Evolutionary conservation across 2,113 vertebrate genomes (phyloP), one percentile per base, ranked within the genome.

Genomic region (Pelusios castaneus): DNA sequence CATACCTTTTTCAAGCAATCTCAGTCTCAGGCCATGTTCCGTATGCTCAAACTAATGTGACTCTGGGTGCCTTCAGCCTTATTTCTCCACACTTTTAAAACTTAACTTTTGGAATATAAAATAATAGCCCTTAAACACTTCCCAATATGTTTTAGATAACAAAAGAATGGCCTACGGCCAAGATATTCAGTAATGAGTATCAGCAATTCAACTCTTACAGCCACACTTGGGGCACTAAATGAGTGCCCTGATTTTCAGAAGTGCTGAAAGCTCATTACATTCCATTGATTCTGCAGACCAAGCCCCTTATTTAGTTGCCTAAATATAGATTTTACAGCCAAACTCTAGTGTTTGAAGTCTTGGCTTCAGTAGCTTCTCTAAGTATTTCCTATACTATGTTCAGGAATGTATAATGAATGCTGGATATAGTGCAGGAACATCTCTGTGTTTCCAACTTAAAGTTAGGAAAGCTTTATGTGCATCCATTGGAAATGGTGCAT

Each of bases 351-450:
- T n/a, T 34, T 52, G 49, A 86, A 82, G 54, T 70, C 19, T 70
- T 70, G n/a, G 63, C 58, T 24, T 67, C 2, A 2, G 6, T 38
- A 22, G 13, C 11, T 0, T 47, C 19, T 12, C 82, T 67, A 17
- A 4, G 8, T 67, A n/a, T 67, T 67, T 67, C 63, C 17, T 51
- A 67, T 25, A 47, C 1, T 3, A 8, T 5, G 70, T 38, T 38
- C 60, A 90, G 56, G 58, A 4, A 0, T 1, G 0, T 0, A 14
- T 3, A 63, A 45, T 1, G 49, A 41, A 41, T 63, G 22, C 51
- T 22, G 41, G 34, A 43, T 73, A 29, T 31, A 1, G 12, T 4
- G 10, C 47, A 14, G 31, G 7, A 29, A 45, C 13, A 38, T 70
- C n/a, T 70, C 63, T 70, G n/a, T 38, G 38, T 22, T 38, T 21